A percentile compares a stretch with the other conserved stretches of the same genome.
These are phyloP conservation scores for Siniperca knerii DNA, from an alignment of 2,113 vertebrate species.

Conservation along the genomic window DNA sequence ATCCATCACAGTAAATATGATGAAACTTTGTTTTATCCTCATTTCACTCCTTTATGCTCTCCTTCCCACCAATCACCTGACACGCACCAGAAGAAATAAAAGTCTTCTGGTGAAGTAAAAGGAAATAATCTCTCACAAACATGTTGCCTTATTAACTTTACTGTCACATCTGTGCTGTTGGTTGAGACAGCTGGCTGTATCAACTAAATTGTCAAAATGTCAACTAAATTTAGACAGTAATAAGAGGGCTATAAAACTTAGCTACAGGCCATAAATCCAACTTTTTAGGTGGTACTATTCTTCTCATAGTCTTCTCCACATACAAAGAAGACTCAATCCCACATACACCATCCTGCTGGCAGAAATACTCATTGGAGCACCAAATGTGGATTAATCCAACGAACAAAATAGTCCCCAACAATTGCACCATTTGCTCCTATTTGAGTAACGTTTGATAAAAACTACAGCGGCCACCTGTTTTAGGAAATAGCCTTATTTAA, in stretches of 20 bases:
- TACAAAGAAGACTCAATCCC: background rate
- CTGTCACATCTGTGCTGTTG: background rate
- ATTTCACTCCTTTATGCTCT: constrained; percentile 15
- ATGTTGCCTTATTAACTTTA: background rate
- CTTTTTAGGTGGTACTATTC: background rate
- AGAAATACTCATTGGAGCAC: background rate
- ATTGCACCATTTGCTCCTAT: no score
- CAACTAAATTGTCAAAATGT: background rate
- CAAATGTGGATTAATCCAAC: background rate
- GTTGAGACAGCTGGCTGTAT: background rate
- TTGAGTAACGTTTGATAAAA: no score
- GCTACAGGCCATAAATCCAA: background rate
- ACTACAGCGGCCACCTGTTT: no score
- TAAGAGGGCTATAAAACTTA: background rate
- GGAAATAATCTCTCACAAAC: background rate
- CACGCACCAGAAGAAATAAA: background rate
- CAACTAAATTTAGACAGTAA: background rate
- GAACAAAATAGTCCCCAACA: background rate
- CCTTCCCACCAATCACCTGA: constrained; percentile 14
- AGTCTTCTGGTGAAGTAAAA: background rate
- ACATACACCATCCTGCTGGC: background rate
- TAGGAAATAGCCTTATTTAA: no score
- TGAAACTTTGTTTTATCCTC: constrained; percentile 14
- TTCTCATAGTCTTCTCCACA: background rate
- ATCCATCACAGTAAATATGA: constrained; percentile 12